phyloP scores from a whole-genome alignment of 1,140 invertebrate species.

The Drosophila pectinifera region DNA sequence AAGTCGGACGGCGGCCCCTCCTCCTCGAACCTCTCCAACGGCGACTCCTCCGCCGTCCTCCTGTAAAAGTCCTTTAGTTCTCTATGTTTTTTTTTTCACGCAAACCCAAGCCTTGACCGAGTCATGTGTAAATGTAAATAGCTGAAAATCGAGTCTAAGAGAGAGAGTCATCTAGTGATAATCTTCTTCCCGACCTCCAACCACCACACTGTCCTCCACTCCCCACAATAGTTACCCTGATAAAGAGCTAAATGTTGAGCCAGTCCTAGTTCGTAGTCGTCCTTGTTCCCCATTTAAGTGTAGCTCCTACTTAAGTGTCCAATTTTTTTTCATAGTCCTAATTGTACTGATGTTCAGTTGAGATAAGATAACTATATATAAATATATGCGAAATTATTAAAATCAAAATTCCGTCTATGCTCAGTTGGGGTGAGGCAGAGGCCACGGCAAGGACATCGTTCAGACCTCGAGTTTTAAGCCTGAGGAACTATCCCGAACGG shows the following conservation, averaged over 20 bases:
- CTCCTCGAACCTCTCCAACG: conserved; percentile 34
- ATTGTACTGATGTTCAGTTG: conserved; percentile 52
- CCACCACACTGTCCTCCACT: too few relatives aligned
- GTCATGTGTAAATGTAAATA: conserved; percentile 52
- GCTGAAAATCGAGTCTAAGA: background rate
- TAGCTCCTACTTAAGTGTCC: conserved; percentile 18
- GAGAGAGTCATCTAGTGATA: conserved; percentile 58
- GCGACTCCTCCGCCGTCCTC: conserved; percentile 1
- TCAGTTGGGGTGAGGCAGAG: background rate
- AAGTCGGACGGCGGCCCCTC: conserved; percentile 67
- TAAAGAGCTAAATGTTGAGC: conserved; percentile 21
- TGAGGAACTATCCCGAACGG: too few relatives aligned
- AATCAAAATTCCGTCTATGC: conserved; percentile 1
- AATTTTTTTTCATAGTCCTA: conserved; percentile 61
- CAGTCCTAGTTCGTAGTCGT: conserved; percentile 18
- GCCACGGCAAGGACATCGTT: too few relatives aligned
- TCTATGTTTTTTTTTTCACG: conserved; percentile 20
- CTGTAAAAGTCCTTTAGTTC: background rate
- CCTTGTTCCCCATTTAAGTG: conserved; percentile 1
- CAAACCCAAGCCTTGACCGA: conserved; percentile 28
- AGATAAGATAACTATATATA: conserved; percentile 24
- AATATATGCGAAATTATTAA: conserved; percentile 34
- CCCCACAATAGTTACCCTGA: conserved; percentile 20
- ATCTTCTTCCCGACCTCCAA: conserved; percentile 10
- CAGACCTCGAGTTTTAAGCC: too few relatives aligned